A percentile compares a stretch with the other conserved stretches of the same genome.
phyloP scores from a whole-genome alignment of 2,797 vertebrate species.

The Pangasius macronema region DNA sequence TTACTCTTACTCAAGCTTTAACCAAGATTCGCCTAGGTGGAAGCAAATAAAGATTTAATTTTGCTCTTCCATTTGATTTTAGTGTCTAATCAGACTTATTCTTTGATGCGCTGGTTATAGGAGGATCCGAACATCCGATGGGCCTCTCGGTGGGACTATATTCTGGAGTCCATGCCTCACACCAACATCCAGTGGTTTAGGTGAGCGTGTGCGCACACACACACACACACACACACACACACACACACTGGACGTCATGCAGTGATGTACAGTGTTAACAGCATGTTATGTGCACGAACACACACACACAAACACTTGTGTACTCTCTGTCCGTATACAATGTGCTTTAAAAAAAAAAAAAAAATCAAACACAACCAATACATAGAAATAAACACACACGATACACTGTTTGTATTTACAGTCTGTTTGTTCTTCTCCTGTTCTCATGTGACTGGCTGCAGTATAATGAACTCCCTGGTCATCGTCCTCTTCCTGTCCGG shows the following conservation, averaged over 20 bases:
- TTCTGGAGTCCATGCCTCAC: conserved; percentile 93
- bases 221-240: not conserved
- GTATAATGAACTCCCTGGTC: conserved; percentile 96
- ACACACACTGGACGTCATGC: not conserved
- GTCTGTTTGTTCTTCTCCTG: not conserved
- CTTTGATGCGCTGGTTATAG: conserved; percentile 63
- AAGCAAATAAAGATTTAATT: not conserved
- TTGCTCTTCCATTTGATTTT: not conserved
- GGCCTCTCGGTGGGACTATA: conserved; percentile 96
- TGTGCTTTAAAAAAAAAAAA: not conserved
- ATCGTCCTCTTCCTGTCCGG: conserved; percentile 94
- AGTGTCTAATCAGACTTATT: not conserved
- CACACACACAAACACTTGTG: not conserved
- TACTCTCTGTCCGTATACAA: not conserved
- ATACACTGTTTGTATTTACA: not conserved
- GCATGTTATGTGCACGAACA: not conserved
- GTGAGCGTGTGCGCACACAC: conserved; percentile 64
- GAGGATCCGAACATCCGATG: conserved; percentile 85
- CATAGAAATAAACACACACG: not conserved
- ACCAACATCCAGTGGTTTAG: conserved; percentile 97
- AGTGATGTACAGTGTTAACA: no score
- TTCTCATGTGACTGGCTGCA: conserved; percentile 57
- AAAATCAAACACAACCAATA: not conserved
- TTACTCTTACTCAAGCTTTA: not conserved
- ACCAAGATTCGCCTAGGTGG: not conserved